Evolutionary conservation across 2,888 invertebrate species (phyloP).

Genomic region (Chymomyza caudatula): DNA sequence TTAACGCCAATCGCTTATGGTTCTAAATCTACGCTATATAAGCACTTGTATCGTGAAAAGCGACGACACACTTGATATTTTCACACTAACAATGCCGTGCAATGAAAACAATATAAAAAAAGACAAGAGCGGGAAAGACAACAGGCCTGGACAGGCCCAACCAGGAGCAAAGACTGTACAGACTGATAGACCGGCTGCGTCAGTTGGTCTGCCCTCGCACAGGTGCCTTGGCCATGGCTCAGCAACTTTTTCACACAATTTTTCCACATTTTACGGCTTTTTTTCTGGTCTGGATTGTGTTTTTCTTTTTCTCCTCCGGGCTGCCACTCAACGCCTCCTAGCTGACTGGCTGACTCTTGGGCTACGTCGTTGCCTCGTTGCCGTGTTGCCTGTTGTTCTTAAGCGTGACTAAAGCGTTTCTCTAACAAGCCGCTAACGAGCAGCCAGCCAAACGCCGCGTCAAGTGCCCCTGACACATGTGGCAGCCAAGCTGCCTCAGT

Average conservation of each 20-base stretch:
- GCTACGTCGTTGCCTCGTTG: not conserved
- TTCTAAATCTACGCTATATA: not conserved
- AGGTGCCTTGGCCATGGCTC: slow-evolving; percentile 55
- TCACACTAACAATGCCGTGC: not conserved
- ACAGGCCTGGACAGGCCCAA: not conserved
- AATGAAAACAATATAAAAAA: not conserved
- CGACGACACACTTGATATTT: not conserved
- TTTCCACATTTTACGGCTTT: slow-evolving; percentile 29
- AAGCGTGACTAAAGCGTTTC: slow-evolving; percentile 66
- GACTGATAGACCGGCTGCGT: no score
- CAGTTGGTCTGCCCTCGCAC: slow-evolving; percentile 11
- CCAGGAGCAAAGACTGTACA: not conserved
- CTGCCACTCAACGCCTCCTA: slow-evolving; percentile 14
- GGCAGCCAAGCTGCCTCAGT: slow-evolving; percentile 9
- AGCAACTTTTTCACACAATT: slow-evolving; percentile 46
- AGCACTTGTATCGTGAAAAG: not conserved
- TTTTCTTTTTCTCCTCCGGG: slow-evolving; percentile 14
- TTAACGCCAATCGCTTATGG: slow-evolving; percentile 57
- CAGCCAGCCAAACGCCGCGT: slow-evolving; percentile 13
- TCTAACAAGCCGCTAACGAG: slow-evolving; percentile 65
- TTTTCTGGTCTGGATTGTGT: slow-evolving; percentile 32
- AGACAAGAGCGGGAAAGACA: not conserved
- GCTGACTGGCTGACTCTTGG: not conserved
- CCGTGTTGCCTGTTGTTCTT: slow-evolving; percentile 19
- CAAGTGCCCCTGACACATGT: slow-evolving; percentile 27